A percentile compares a stretch with the other conserved stretches of the same genome.
Conservation (phyloP, 2,797 vertebrate genomes). For the Syndactyla subalaris region DNA sequence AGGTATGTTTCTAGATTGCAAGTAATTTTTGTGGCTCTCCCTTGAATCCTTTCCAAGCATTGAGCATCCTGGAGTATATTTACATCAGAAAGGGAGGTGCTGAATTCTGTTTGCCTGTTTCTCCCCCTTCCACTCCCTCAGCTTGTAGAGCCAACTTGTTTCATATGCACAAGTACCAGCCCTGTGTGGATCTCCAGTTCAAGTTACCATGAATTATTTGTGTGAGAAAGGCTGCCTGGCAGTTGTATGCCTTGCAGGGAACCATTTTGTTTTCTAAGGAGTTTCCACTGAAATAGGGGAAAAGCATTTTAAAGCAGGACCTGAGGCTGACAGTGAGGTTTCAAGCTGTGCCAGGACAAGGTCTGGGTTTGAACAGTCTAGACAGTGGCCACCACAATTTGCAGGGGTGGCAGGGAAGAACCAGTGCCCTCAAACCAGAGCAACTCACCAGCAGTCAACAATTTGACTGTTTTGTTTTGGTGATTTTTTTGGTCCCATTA, state of each 20-base stretch:
- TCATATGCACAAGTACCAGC: not conserved
- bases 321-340: not conserved
- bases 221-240: not conserved
- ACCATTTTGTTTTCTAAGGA: not conserved
- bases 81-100: not conserved
- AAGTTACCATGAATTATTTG: not conserved
- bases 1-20: not conserved
- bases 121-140: not conserved
- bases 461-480: not conserved
- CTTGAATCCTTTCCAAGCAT: not conserved
- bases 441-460: not conserved
- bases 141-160: not conserved
- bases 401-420: not conserved
- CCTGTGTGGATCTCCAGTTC: not conserved
- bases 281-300: not conserved
- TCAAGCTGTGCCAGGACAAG: not conserved
- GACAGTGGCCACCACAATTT: not conserved
- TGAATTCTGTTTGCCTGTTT: not conserved
- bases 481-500: not conserved
- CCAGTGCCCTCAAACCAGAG: not conserved
- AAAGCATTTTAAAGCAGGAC: not conserved
- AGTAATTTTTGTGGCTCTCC: not conserved
- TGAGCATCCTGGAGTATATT: not conserved
- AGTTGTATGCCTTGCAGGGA: not conserved
- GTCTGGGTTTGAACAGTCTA: slow-evolving; percentile 27